These are phyloP conservation scores for Macrotus californicus DNA, from an alignment of 2,113 vertebrate genomes.

Conservation along the genomic window DNA sequence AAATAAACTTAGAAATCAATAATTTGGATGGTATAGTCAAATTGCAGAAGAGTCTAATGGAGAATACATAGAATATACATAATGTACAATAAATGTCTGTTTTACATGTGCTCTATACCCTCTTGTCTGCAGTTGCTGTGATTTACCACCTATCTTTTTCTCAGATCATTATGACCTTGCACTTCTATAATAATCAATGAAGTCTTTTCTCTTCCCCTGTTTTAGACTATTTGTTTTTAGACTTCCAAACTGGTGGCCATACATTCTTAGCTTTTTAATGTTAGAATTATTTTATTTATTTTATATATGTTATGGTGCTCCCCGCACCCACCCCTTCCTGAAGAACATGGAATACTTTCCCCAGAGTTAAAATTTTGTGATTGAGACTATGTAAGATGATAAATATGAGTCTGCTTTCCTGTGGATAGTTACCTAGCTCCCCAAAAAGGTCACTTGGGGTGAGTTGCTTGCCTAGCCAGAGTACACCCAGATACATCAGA, in stretches of 20 bases:
- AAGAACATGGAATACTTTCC: neutral
- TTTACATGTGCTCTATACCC: neutral
- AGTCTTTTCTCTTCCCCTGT: neutral
- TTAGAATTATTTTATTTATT: constrained; percentile 4
- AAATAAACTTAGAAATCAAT: neutral
- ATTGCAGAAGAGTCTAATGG: neutral
- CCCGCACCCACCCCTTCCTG: neutral
- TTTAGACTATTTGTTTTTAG: neutral
- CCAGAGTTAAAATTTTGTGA: neutral
- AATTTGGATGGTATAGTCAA: neutral
- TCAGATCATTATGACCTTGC: neutral
- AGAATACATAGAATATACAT: neutral
- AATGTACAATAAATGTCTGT: neutral
- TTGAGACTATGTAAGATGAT: neutral
- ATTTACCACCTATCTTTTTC: neutral
- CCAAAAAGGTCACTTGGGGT: neutral
- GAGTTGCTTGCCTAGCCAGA: neutral
- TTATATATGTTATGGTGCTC: neutral
- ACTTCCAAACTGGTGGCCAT: neutral
- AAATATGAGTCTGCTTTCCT: neutral
- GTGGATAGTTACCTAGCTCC: neutral
- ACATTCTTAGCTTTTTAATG: neutral
- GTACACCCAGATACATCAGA: neutral
- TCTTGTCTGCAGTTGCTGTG: neutral
- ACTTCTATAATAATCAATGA: neutral